Base-by-base conservation (phyloP, 2,797 vertebrate species). In the Pangasius macronema region DNA sequence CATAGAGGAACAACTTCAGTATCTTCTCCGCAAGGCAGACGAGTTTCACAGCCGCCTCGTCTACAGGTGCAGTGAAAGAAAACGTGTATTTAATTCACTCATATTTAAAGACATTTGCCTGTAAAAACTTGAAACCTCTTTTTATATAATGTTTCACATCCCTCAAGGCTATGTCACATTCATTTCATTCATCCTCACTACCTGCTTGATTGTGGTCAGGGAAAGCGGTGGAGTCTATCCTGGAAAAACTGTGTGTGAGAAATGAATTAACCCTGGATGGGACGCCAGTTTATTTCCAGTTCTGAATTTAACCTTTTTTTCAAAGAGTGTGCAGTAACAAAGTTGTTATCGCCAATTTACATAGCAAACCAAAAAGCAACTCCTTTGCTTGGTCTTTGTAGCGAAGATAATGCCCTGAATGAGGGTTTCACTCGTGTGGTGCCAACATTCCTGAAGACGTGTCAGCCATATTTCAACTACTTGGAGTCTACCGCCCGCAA, bases 381-480 rank as follows among this genome's bases (percentile, higher is more conserved):
- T 24, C 42, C 16, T 86, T 33, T 89, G 9, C 77, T 18, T 90
- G 67, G 68, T 65, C 20, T 86, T 42, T 92, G 33, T 91, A 97
- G 96, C 85, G 91, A 92, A 73, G 91, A 91, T 81, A 42, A 73
- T n/a, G 57, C 90, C 1, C 94, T 95, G 39, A 93, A 91, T 8
- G 92, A 95, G 24, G 87, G 89, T 88, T 91, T 95, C 83, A 92
- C 90, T 36, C 89, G 88, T 30, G 92, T 91, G 7, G 92, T 97
- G 85, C 91, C 85, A 3, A 91, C 88, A 42, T 95, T 97, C 90
- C 90, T 98, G 89, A 89, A 88, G 89, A 93, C 90, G 55, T 97
- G 96, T 82, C 94, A 96, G 90, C 95, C 95, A 0, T 97, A 92
- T 91, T 97, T 97, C 81, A 94, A 93, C 36, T 94, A 96, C 89